Percentiles rank a stretch among this genome's conserved stretches.
These are phyloP conservation scores for Zelostemma sp. DNA, from an alignment of 1,140 invertebrate species.

Conservation along the genomic window DNA sequence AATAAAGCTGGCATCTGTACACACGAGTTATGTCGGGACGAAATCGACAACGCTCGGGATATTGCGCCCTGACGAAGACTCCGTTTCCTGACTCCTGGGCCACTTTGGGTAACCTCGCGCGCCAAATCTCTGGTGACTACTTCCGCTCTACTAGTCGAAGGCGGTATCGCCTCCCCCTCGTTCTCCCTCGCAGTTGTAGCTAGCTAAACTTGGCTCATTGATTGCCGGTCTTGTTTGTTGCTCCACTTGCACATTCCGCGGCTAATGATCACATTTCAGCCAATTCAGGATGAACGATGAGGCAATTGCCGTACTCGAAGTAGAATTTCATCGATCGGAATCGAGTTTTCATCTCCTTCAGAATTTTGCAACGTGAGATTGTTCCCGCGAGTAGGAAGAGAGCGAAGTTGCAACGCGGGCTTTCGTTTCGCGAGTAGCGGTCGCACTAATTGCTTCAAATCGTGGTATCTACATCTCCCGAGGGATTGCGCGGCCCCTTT, in stretches of 20 bases:
- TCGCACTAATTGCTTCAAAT: conserved; percentile 43
- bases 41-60: conserved; percentile 28
- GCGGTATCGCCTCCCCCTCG: conserved; percentile 6
- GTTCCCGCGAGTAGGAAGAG: not conserved
- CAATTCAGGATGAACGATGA: not conserved
- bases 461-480: conserved; percentile 38
- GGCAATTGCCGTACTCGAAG: not conserved
- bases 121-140: conserved; percentile 36
- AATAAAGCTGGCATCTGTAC: conserved; percentile 28
- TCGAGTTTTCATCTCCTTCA: not conserved
- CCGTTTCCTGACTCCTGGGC: conserved; percentile 29
- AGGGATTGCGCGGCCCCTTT: conserved; percentile 37
- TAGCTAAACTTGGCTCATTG: conserved; percentile 31
- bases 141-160: conserved; percentile 29
- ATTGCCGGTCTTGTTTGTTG: conserved; percentile 17
- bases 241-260: not conserved
- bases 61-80: conserved; percentile 22
- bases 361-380: not conserved
- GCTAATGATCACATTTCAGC: not conserved
- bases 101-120: conserved; percentile 32
- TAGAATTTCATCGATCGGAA: not conserved
- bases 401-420: conserved; percentile 1
- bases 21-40: conserved; percentile 25
- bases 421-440: conserved; percentile 35
- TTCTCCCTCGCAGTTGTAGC: conserved; percentile 11